Percentiles rank a stretch among this genome's conserved stretches.
phyloP scores from a whole-genome alignment of 2,113 vertebrate genomes.

The Salvelinus alpinus region DNA sequence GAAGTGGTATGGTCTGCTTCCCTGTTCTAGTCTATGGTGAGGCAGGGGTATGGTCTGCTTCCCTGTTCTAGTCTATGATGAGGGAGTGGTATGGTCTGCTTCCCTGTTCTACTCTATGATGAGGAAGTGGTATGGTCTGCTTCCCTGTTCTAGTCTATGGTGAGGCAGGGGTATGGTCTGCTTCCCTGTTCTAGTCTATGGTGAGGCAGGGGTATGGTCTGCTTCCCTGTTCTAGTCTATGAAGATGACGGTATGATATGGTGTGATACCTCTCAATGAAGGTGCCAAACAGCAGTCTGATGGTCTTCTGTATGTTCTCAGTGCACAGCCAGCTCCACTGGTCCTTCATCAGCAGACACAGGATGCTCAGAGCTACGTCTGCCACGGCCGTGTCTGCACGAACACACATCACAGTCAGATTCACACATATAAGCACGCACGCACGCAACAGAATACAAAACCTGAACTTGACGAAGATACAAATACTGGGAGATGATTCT shows the following conservation, averaged over 20 bases:
- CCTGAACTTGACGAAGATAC: no score
- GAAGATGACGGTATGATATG: not conserved
- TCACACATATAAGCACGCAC: not conserved
- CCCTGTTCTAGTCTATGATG: no score
- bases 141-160: not conserved
- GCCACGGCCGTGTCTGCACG: constrained; percentile 81
- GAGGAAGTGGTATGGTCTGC: not conserved
- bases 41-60: no score
- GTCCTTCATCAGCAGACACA: constrained; percentile 85
- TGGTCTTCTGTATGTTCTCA: constrained; percentile 84
- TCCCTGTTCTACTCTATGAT: not conserved
- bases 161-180: not conserved
- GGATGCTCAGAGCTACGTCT: constrained; percentile 84
- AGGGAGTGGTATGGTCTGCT: no score
- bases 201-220: not conserved
- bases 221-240: not conserved
- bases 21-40: no score
- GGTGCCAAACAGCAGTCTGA: constrained; percentile 85
- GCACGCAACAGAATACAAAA: not conserved
- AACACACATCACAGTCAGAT: constrained; percentile 1
- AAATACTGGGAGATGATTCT: no score
- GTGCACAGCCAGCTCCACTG: constrained; percentile 93
- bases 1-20: no score
- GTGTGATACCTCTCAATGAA: constrained; percentile 84
- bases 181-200: not conserved